A percentile compares a stretch with the other conserved stretches of the same genome.
Conservation (phyloP, 2,113 vertebrate genomes). For the Leiothrix lutea region DNA sequence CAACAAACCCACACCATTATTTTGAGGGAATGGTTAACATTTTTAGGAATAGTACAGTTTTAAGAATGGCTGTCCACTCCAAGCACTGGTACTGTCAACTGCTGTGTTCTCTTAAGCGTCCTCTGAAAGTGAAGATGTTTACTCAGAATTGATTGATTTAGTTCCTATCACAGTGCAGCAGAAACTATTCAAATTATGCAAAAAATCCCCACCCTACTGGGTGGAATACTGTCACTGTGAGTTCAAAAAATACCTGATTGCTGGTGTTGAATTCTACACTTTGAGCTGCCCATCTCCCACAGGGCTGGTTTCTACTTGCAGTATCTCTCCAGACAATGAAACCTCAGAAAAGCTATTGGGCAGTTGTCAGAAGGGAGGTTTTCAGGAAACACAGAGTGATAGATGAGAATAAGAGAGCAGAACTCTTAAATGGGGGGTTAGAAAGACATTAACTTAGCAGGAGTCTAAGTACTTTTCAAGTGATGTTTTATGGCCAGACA, state of each 20-base stretch:
- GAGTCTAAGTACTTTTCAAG: not conserved
- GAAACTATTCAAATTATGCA: slow-evolving; percentile 11
- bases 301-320: not conserved
- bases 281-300: not conserved
- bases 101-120: not conserved
- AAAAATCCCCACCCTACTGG: not conserved
- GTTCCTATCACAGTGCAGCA: not conserved
- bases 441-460: not conserved
- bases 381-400: not conserved
- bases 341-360: not conserved
- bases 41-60: not conserved
- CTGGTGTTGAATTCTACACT: not conserved
- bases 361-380: not conserved
- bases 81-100: not conserved
- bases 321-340: not conserved
- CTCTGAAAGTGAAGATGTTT: not conserved
- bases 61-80: not conserved
- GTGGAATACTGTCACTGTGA: not conserved
- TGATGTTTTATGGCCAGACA: not conserved
- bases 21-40: not conserved
- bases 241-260: not conserved
- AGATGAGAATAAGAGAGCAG: not conserved
- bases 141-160: not conserved
- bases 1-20: not conserved
- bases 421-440: not conserved